Conservation (phyloP, 2,113 vertebrate species). For the Bungarus multicinctus region DNA sequence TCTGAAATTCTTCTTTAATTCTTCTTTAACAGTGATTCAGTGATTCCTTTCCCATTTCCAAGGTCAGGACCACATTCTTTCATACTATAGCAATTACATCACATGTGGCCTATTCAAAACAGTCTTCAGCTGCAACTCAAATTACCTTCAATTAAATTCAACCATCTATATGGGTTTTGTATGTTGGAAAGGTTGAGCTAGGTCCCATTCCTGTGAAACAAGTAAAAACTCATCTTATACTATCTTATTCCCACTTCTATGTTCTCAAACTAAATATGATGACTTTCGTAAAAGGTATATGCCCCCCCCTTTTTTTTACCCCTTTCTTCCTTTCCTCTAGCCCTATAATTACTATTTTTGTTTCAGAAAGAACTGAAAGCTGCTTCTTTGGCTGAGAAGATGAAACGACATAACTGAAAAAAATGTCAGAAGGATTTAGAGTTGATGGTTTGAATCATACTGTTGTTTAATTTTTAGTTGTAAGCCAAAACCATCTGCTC, state of each 20-base stretch:
- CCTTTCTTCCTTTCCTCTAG: not conserved
- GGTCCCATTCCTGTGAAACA: not conserved
- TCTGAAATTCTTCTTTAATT: not conserved
- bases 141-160: not conserved
- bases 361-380: not conserved
- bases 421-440: not conserved
- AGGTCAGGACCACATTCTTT: not conserved
- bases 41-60: not conserved
- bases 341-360: not conserved
- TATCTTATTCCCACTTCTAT: not conserved
- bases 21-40: not conserved
- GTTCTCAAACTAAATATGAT: not conserved
- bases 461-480: not conserved
- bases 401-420: not conserved
- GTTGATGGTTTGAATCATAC: not conserved
- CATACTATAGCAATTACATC: not conserved
- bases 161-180: not conserved
- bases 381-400: not conserved
- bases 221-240: not conserved
- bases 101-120: not conserved
- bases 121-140: not conserved
- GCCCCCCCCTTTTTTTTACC: not conserved
- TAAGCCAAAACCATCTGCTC: not conserved
- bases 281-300: not conserved
- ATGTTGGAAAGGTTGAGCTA: not conserved